These are phyloP conservation scores for Eriocheir sinensis DNA, from an alignment of 1,140 invertebrate genomes.

Conservation along the genomic window DNA sequence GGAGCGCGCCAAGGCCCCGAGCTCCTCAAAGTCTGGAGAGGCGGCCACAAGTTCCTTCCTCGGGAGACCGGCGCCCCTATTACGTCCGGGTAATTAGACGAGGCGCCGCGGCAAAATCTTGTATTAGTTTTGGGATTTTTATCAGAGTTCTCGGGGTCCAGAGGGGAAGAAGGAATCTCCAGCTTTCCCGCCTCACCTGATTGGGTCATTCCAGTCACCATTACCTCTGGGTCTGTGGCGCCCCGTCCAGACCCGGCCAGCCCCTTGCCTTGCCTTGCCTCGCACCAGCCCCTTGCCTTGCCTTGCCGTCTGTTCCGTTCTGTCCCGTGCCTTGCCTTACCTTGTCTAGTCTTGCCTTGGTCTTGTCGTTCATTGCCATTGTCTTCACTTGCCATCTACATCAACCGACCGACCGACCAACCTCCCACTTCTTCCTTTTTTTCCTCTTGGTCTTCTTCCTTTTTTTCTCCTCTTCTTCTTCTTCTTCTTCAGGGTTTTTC, in stretches of 20 bases:
- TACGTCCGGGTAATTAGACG: conserved; percentile 69
- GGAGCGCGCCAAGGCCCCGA: not conserved
- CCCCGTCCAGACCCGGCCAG: conserved; percentile 60
- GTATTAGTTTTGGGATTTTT: conserved; percentile 75
- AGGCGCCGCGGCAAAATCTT: conserved; percentile 69
- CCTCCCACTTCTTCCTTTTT: not conserved
- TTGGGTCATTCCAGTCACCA: conserved; percentile 75
- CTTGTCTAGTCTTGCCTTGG: no score
- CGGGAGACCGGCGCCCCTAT: conserved; percentile 56
- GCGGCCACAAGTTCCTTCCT: conserved; percentile 48
- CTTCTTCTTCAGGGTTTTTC: not conserved
- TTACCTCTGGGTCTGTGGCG: conserved; percentile 68
- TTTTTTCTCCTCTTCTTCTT: not conserved
- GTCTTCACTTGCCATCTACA: not conserved
- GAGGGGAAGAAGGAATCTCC: conserved; percentile 67
- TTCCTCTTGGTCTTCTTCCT: not conserved
- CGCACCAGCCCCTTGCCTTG: not conserved
- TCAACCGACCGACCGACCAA: not conserved
- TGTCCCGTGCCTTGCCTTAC: no score
- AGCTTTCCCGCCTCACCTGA: conserved; percentile 67
- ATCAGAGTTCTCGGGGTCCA: conserved; percentile 40
- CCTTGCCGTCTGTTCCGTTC: not conserved
- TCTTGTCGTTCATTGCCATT: no score
- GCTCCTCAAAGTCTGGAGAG: conserved; percentile 49
- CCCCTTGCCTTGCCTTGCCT: not conserved